Conservation (phyloP, 2,797 vertebrate genomes). For the Emydoidea blandingii region DNA sequence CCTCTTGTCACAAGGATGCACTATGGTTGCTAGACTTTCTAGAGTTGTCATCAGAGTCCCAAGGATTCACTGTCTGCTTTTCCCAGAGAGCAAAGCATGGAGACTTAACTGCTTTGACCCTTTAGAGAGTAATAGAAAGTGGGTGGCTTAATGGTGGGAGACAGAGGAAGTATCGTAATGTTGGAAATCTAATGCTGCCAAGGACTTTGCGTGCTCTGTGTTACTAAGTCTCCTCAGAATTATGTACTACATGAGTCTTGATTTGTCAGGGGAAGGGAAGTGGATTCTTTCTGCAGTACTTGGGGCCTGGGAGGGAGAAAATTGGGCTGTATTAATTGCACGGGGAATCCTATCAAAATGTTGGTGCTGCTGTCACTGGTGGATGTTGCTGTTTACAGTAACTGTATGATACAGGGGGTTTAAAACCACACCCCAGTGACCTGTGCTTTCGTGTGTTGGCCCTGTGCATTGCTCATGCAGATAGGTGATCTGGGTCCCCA, state of each 20-base stretch:
- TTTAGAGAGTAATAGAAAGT: not conserved
- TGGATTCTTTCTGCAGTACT: rapidly evolving
- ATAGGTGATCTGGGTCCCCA: not conserved
- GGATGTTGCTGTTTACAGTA: not conserved
- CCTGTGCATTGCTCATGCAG: not conserved
- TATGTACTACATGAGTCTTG: rapidly evolving
- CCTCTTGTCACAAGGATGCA: not conserved
- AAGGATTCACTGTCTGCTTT: not conserved
- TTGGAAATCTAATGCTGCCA: not conserved
- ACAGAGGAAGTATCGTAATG: not conserved
- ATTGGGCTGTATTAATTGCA: not conserved
- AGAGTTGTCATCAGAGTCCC: not conserved
- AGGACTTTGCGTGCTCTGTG: not conserved
- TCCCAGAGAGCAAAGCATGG: not conserved
- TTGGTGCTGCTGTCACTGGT: not conserved
- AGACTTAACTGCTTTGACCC: not conserved
- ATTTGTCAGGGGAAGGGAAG: not conserved
- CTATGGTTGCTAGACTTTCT: not conserved
- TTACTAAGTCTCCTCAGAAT: not conserved
- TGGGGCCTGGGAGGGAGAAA: not conserved
- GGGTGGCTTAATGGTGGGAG: not conserved
- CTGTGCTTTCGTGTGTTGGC: not conserved
- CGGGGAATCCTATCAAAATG: not conserved
- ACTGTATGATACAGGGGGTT: slow-evolving; percentile 1
- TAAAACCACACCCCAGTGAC: not conserved